Conservation (phyloP, 2,888 invertebrate species). For the Parnassius glacialis region DNA sequence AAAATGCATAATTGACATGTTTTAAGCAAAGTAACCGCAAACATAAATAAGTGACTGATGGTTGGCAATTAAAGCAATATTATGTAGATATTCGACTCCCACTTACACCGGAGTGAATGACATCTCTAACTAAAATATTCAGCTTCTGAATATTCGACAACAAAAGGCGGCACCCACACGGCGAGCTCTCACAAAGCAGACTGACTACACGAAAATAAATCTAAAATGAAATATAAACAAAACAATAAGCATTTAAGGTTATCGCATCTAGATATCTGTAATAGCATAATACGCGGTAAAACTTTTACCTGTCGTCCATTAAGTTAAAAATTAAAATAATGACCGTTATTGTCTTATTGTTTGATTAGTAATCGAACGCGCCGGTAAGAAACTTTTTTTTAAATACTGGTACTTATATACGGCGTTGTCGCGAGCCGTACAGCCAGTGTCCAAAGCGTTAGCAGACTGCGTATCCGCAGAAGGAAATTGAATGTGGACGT, state of each 20-base stretch:
- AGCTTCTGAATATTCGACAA: slow-evolving; percentile 37
- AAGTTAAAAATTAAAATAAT: slow-evolving; percentile 40
- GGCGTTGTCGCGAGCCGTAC: slow-evolving; percentile 44
- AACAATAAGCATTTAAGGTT: slow-evolving; percentile 29
- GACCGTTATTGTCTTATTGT: slow-evolving; percentile 40
- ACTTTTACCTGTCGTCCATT: slow-evolving; percentile 59
- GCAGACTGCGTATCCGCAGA: slow-evolving; percentile 56
- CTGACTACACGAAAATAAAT: slow-evolving; percentile 54
- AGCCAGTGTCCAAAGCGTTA: slow-evolving; percentile 58
- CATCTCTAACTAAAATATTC: slow-evolving; percentile 51
- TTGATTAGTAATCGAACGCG: slow-evolving; percentile 36
- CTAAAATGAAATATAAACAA: slow-evolving; percentile 55
- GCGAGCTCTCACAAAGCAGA: slow-evolving; percentile 49
- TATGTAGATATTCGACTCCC: slow-evolving; percentile 29
- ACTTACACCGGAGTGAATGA: slow-evolving; percentile 77
- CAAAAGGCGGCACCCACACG: slow-evolving; percentile 49
- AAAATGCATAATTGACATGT: not conserved
- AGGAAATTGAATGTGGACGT: slow-evolving; percentile 14
- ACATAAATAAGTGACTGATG: not conserved
- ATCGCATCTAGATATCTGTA: slow-evolving; percentile 23
- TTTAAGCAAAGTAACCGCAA: not conserved
- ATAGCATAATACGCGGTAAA: slow-evolving; percentile 11
- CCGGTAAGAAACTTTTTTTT: slow-evolving; percentile 38
- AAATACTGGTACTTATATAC: slow-evolving; percentile 43
- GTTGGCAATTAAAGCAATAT: slow-evolving; percentile 8